A percentile compares a stretch with the other conserved stretches of the same genome.
Evolutionary conservation across 2,113 vertebrate genomes (phyloP).

Genomic region (Sardina pilchardus): DNA sequence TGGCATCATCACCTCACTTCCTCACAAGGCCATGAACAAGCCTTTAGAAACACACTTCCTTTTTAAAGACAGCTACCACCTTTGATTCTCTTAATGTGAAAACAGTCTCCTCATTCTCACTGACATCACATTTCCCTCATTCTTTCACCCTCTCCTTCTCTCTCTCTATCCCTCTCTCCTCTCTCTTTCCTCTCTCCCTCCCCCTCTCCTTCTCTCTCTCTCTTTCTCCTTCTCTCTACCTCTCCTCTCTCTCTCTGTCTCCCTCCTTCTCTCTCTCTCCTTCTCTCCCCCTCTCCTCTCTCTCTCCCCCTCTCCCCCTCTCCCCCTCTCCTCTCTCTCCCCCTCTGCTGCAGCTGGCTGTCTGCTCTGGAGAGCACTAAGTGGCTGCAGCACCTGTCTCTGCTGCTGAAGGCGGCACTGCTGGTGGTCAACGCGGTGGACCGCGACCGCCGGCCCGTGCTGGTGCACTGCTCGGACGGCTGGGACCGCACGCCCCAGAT

Average conservation of each 20-base stretch:
- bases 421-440: conserved; percentile 91
- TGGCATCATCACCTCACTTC: background rate
- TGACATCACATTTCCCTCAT: no score
- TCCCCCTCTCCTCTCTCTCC: background rate
- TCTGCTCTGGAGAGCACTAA: conserved; percentile 74
- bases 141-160: background rate
- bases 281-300: background rate
- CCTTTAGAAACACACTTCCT: no score
- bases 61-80: no score
- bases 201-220: background rate
- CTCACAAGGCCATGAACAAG: background rate
- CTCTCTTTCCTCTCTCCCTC: background rate
- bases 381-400: conserved; percentile 86
- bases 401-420: conserved; percentile 89
- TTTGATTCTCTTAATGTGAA: no score
- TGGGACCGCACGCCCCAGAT: conserved; percentile 99
- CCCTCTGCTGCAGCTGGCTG: conserved; percentile 77
- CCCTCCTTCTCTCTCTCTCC: background rate
- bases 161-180: background rate
- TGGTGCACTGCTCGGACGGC: conserved; percentile 97
- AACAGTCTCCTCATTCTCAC: no score
- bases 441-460: conserved; percentile 86
- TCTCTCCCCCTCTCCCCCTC: background rate
- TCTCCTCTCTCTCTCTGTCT: background rate
- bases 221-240: background rate